Base-by-base conservation (phyloP, 2,888 invertebrate genomes). In the Nephrotoma guestfalica region DNA sequence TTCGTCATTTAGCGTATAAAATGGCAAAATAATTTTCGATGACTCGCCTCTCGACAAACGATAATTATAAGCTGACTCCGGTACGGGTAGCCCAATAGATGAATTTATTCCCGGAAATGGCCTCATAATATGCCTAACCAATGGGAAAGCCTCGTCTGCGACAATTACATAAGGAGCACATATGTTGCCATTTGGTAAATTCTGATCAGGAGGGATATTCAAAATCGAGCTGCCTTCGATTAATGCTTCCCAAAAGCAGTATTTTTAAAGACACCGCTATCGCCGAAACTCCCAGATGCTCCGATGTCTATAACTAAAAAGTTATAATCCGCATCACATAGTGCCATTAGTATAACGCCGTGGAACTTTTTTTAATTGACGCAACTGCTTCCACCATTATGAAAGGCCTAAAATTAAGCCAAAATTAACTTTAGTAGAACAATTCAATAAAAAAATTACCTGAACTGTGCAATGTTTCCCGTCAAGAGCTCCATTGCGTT, bases 261-360 rank as follows among this genome's bases (percentile, higher is more conserved):
- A 47, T 86, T 83, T 83, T 86, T 86, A 86, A 87, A 85, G 40
- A 87, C 86, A 41, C 84, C 84, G 40, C 84, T 41, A 86, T 86
- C 86, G 41, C 51, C 40, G 15, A 45, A 86, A 57, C 57, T 86
- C 3, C 86, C 57, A 13, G 51, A 84, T 83, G 87, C 86, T 43
- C 86, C 86, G 6, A 87, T 86, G 41, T 88, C 87, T n/a, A 86
- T 86, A 42, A n/a, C n/a, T 71, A 86, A 85, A 47, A 87, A 87
- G 6, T 86, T 51, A 43, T 87, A 87, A 83, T 86, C 71, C 86
- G 15, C 41, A 88, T n/a, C n/a, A 86, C 42, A 87, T 86, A 86
- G 87, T 87, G 47, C n/a, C n/a, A 87, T 87, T n/a, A n/a, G n/a
- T n/a, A n/a, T n/a, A n/a, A n/a, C n/a, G n/a, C n/a, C n/a, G 86